Evolutionary conservation across 2,888 invertebrate genomes (phyloP).

Genomic region (Tenthredo notha): DNA sequence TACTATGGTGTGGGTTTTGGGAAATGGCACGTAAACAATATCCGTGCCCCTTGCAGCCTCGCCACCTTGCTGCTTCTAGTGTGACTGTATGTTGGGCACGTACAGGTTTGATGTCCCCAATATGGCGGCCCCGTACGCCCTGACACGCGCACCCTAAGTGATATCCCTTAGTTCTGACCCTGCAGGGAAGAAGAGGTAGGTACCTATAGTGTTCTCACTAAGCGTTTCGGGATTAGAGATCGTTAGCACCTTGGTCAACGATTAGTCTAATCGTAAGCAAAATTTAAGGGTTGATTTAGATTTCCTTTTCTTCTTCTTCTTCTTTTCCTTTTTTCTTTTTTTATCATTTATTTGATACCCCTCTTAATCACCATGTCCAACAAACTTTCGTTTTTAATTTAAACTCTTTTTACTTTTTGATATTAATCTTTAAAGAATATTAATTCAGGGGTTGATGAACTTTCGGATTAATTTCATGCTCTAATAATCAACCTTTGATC

Average conservation of each 20-base stretch:
- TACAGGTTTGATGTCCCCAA: conserved; percentile 65
- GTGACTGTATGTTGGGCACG: conserved; percentile 64
- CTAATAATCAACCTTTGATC: conserved; percentile 1
- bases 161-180: conserved; percentile 42
- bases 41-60: conserved; percentile 18
- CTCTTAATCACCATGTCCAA: background rate
- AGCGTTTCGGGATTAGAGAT: conserved; percentile 31
- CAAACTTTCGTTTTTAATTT: background rate
- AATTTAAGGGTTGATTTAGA: background rate
- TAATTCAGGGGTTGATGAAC: background rate
- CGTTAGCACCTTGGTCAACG: conserved; percentile 43
- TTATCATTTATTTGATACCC: too few relatives aligned
- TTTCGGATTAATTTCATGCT: conserved; percentile 6
- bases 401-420: background rate
- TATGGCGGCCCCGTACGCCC: conserved; percentile 60
- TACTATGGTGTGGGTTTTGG: conserved; percentile 24
- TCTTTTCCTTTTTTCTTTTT: background rate
- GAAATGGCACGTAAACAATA: conserved; percentile 49
- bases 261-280: background rate
- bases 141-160: conserved; percentile 45
- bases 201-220: background rate
- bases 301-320: background rate
- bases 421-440: background rate
- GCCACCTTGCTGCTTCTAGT: conserved; percentile 34
- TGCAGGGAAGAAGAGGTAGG: conserved; percentile 10